Percentiles rank a stretch among this genome's conserved stretches.
Conservation (phyloP, 2,888 invertebrate species). For the Oscheius sp. region DNA sequence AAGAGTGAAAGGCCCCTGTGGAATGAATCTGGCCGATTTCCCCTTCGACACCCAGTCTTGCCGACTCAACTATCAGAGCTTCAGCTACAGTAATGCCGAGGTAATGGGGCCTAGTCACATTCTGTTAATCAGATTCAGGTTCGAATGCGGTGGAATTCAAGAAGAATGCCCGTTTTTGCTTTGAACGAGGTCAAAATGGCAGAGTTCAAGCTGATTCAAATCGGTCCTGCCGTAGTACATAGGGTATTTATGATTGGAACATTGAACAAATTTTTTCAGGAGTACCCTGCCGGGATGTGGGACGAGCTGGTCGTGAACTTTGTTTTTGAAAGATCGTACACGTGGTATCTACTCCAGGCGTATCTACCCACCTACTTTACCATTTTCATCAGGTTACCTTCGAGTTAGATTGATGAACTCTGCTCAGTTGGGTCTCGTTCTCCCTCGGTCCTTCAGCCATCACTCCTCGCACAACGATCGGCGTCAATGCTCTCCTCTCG, state of each 20-base stretch:
- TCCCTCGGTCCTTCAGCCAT: slow-evolving; percentile 61
- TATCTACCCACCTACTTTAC: slow-evolving; percentile 64
- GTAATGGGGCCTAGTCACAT: neutral
- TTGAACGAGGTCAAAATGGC: slow-evolving; percentile 47
- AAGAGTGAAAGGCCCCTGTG: slow-evolving; percentile 62
- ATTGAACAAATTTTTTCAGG: slow-evolving; percentile 29
- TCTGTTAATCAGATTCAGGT: slow-evolving; percentile 26
- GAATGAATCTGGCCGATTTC: slow-evolving; percentile 63
- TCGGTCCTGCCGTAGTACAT: slow-evolving; percentile 48
- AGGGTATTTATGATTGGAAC: slow-evolving; percentile 22
- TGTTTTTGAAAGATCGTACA: slow-evolving; percentile 55
- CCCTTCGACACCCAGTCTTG: slow-evolving; percentile 65
- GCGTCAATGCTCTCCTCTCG: slow-evolving; percentile 62
- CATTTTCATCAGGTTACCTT: slow-evolving; percentile 58
- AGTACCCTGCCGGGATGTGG: slow-evolving; percentile 58
- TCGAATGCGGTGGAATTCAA: slow-evolving; percentile 54
- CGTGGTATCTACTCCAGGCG: slow-evolving; percentile 63
- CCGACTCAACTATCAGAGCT: slow-evolving; percentile 61
- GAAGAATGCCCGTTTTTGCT: slow-evolving; percentile 53
- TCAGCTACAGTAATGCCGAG: slow-evolving; percentile 56
- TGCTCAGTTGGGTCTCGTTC: slow-evolving; percentile 60
- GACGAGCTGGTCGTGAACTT: slow-evolving; percentile 59
- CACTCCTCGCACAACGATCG: slow-evolving; percentile 64
- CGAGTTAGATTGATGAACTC: neutral
- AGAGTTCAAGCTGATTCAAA: slow-evolving; percentile 53